These are phyloP conservation scores for Microcebus lehilahytsara DNA, from an alignment of 2,113 vertebrate species.

Conservation along the genomic window DNA sequence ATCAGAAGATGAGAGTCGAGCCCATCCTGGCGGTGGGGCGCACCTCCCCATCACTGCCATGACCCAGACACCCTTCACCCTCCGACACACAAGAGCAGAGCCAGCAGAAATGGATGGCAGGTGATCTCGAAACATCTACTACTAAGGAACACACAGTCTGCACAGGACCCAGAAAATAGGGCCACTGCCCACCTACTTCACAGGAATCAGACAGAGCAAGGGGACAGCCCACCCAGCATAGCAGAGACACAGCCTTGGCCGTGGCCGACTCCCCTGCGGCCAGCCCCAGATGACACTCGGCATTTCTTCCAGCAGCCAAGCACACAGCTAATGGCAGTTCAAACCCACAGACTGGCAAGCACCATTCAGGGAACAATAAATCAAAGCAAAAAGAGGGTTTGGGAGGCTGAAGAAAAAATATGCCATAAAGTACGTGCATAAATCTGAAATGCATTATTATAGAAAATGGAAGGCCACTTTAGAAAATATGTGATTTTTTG, in stretches of 20 bases:
- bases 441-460: not conserved
- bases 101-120: not conserved
- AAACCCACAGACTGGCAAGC: not conserved
- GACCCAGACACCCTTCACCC: not conserved
- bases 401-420: not conserved
- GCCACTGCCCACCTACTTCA: not conserved
- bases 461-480: not conserved
- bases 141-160: not conserved
- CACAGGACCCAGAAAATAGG: not conserved
- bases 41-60: not conserved
- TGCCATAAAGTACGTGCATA: not conserved
- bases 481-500: not conserved
- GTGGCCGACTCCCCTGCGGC: not conserved
- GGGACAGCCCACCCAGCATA: not conserved
- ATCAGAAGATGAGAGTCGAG: not conserved
- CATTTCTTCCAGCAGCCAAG: not conserved
- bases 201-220: fast-evolving
- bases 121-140: not conserved
- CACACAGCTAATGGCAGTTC: not conserved
- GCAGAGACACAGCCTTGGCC: not conserved
- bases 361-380: not conserved
- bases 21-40: not conserved
- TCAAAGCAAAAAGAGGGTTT: not conserved
- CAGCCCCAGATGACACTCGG: no score
- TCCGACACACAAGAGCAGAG: not conserved